These are phyloP conservation scores for Dryas iulia DNA, from an alignment of 1,140 invertebrate species.

Conservation along the genomic window DNA sequence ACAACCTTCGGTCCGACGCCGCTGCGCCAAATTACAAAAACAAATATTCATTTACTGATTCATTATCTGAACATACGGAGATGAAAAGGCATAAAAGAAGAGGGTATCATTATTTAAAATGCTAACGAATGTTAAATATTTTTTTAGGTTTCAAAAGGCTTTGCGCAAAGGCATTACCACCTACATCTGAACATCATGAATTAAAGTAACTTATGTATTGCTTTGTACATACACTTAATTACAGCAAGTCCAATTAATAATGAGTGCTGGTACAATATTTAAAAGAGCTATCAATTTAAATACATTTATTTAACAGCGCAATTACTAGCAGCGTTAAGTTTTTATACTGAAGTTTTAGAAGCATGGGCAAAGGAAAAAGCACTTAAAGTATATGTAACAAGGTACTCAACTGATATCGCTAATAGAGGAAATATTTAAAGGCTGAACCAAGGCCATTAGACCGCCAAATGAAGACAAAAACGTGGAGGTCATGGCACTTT, in stretches of 20 bases:
- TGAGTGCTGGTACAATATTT: not conserved
- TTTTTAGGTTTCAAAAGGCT: not conserved
- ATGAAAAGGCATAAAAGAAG: conserved; percentile 15
- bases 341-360: conserved; percentile 12
- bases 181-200: not conserved
- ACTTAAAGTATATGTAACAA: conserved; percentile 40
- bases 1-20: conserved; percentile 11
- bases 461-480: conserved; percentile 63
- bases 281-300: conserved; percentile 28
- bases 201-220: not conserved
- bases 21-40: conserved; percentile 26
- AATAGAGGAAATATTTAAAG: conserved; percentile 68
- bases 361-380: conserved; percentile 32
- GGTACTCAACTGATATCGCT: conserved; percentile 42
- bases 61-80: conserved; percentile 15
- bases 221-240: not conserved
- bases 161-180: not conserved
- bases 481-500: conserved; percentile 59
- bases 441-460: conserved; percentile 61
- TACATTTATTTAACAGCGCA: conserved; percentile 27
- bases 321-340: conserved; percentile 21
- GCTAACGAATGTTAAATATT: conserved; percentile 9
- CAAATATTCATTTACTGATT: conserved; percentile 25
- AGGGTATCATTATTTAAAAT: conserved; percentile 14
- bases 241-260: conserved; percentile 5